Evolutionary conservation across 2,113 vertebrate species (phyloP).

Genomic region (Rhegmatorhina hoffmannsi): DNA sequence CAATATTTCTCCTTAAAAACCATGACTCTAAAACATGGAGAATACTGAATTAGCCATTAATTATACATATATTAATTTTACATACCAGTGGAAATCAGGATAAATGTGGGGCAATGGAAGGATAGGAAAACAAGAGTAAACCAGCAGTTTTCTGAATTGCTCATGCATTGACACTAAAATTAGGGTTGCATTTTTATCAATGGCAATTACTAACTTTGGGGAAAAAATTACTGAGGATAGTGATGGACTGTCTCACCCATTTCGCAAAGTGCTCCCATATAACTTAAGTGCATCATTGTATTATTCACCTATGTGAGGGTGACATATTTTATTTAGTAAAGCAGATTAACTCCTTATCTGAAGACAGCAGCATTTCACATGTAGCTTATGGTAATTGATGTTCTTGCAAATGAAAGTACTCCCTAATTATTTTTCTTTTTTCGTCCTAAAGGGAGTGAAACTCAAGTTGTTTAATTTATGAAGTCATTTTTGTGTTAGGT

Average conservation of each 20-base stretch:
- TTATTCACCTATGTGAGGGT: not conserved
- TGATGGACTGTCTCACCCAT: not conserved
- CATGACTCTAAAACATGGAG: not conserved
- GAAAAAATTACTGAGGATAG: not conserved
- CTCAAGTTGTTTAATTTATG: slow-evolving; percentile 63
- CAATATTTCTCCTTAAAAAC: not conserved
- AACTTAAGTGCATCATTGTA: slow-evolving; percentile 31
- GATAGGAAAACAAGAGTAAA: not conserved
- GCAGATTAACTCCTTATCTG: slow-evolving; percentile 70
- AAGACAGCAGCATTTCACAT: slow-evolving; percentile 61
- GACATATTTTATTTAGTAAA: slow-evolving; percentile 62
- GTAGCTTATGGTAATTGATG: slow-evolving; percentile 71
- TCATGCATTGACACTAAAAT: not conserved
- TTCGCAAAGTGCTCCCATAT: not conserved
- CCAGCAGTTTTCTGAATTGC: not conserved
- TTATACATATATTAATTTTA: not conserved
- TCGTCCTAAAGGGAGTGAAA: slow-evolving; percentile 42
- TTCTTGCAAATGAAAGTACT: slow-evolving; percentile 68
- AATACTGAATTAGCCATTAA: not conserved
- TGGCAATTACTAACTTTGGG: not conserved
- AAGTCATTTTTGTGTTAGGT: slow-evolving; percentile 31
- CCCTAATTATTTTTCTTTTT: slow-evolving; percentile 66
- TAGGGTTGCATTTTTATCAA: not conserved
- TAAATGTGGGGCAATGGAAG: not conserved
- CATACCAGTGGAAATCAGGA: not conserved